These are phyloP conservation scores for Gopherus evgoodei DNA, from an alignment of 2,113 vertebrate genomes.

Conservation along the genomic window DNA sequence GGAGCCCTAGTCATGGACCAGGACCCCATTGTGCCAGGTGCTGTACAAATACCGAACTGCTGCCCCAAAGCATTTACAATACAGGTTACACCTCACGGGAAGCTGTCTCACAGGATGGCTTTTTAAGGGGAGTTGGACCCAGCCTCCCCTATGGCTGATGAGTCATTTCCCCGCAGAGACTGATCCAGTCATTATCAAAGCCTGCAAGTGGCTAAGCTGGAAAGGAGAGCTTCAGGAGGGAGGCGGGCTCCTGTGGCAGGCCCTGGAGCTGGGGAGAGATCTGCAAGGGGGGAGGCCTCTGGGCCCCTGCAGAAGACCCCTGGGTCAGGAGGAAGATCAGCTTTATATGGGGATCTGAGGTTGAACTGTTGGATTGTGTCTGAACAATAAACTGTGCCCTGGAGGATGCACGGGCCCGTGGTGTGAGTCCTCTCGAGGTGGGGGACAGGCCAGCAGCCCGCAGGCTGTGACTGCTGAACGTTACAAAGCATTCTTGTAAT, in stretches of 20 bases:
- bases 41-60: neutral
- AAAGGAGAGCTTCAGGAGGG: neutral
- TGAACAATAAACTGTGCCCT: neutral
- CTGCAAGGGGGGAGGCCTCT: neutral
- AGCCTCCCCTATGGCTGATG: neutral
- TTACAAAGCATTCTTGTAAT: no score
- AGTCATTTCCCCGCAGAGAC: neutral
- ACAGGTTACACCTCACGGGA: neutral
- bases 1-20: neutral
- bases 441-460: no score
- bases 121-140: neutral
- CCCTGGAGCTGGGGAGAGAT: neutral
- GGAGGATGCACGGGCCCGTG: neutral
- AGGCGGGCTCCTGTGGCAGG: neutral
- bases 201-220: neutral
- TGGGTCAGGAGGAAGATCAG: no score
- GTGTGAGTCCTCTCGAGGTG: neutral
- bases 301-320: neutral
- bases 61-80: neutral
- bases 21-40: neutral
- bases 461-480: no score
- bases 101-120: neutral
- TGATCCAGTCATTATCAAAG: neutral
- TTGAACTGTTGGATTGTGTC: neutral
- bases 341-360: neutral